Percentiles rank a stretch among this genome's conserved stretches.
Conservation (phyloP, 2,113 vertebrate genomes). For the Bubo scandiacus region DNA sequence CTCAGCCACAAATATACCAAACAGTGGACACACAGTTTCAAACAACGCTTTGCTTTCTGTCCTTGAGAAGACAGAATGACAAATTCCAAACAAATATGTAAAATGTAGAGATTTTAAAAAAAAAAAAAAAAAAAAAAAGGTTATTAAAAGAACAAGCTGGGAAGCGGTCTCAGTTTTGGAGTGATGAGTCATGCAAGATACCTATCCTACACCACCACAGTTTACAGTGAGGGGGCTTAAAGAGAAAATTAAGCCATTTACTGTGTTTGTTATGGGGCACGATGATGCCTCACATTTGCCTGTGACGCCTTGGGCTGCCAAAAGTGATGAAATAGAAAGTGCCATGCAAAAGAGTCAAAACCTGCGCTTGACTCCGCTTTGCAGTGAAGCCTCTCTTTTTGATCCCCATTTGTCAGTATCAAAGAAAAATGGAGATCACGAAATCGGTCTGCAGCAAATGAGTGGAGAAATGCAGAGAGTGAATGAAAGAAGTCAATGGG, state of each 20-base stretch:
- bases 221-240: background rate
- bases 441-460: background rate
- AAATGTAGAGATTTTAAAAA: background rate
- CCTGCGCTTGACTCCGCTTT: background rate
- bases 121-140: background rate
- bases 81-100: background rate
- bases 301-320: background rate
- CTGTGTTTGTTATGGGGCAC: background rate
- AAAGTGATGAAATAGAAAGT: background rate
- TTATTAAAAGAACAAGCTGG: background rate
- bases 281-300: background rate
- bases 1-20: background rate
- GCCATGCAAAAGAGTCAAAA: background rate
- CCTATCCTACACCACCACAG: background rate
- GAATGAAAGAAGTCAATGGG: background rate
- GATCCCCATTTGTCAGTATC: background rate
- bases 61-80: background rate
- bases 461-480: background rate
- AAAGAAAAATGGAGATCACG: background rate
- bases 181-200: background rate
- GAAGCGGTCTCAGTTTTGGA: background rate
- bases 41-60: background rate
- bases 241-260: background rate
- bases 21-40: background rate
- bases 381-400: background rate